Conservation (phyloP, 1,140 invertebrate genomes). For the Drosophila busckii region DNA sequence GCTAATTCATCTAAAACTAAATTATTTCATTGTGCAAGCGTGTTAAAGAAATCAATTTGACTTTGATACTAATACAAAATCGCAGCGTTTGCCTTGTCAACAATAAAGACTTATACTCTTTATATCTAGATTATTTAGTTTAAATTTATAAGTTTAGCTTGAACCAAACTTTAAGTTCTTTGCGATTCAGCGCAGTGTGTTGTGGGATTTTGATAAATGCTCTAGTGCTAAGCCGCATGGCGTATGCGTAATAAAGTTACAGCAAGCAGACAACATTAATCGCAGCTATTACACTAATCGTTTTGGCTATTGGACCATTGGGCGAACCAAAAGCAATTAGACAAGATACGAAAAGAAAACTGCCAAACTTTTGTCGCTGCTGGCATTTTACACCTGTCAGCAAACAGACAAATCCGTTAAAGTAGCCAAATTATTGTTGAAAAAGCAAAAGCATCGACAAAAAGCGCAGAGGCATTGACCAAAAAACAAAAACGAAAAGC, state of each 20-base stretch:
- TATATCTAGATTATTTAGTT: too few species aligned
- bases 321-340: conserved; percentile 25
- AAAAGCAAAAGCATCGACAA: conserved; percentile 28
- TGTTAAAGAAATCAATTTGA: too few species aligned
- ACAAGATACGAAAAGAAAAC: conserved; percentile 15
- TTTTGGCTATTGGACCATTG: conserved; percentile 50
- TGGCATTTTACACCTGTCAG: conserved; percentile 73
- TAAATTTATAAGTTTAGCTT: too few species aligned
- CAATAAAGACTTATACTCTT: too few species aligned
- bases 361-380: conserved; percentile 4
- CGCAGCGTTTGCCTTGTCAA: too few species aligned
- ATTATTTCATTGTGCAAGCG: too few species aligned
- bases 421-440: conserved; percentile 74
- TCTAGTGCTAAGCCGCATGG: conserved; percentile 38
- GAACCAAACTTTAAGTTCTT: too few species aligned
- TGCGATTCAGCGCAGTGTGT: too few species aligned
- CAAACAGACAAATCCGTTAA: conserved; percentile 69
- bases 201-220: conserved; percentile 55
- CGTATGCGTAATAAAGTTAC: conserved; percentile 52
- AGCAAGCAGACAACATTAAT: conserved; percentile 56
- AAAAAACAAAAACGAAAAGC: conserved; percentile 59
- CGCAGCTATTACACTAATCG: conserved; percentile 70
- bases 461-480: conserved; percentile 39
- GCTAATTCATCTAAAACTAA: too few species aligned
- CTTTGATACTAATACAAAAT: too few species aligned